These are phyloP conservation scores for Anthoptus insignis DNA, from an alignment of 2,888 invertebrate genomes.

Conservation along the genomic window DNA sequence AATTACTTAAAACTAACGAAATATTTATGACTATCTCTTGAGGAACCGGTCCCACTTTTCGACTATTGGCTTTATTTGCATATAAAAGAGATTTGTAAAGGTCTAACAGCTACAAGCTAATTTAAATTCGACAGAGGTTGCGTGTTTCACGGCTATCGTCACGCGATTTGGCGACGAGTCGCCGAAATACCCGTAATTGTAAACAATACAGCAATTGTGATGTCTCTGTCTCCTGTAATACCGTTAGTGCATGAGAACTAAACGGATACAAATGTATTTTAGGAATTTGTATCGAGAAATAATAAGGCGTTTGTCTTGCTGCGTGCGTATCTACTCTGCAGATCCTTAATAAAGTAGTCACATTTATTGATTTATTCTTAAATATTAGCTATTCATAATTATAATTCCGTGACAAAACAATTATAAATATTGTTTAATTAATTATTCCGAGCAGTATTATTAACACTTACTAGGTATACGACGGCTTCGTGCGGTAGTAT, in stretches of 20 bases:
- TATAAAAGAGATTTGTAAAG: conserved; percentile 61
- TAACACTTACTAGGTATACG: no score
- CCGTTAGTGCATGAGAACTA: conserved; percentile 2
- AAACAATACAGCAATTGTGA: conserved; percentile 10
- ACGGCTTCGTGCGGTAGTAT: no score
- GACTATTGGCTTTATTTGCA: conserved; percentile 59
- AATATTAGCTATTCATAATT: neutral
- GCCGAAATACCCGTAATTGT: conserved; percentile 17
- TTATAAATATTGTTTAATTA: no score
- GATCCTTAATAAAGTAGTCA: neutral
- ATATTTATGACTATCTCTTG: conserved; percentile 6
- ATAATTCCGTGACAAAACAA: no score
- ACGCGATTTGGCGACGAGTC: conserved; percentile 57
- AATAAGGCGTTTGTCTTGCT: neutral
- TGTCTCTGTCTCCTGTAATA: neutral
- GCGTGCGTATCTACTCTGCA: neutral
- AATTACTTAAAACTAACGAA: conserved; percentile 18
- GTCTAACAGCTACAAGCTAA: conserved; percentile 51
- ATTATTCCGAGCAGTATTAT: no score
- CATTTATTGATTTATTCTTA: neutral
- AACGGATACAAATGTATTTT: neutral
- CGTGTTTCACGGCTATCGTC: conserved; percentile 57
- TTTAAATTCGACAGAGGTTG: conserved; percentile 64
- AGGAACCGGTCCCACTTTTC: conserved; percentile 28
- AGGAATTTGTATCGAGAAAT: neutral